Conservation (phyloP, 2,113 vertebrate species). For the Hippocampus abdominalis region DNA sequence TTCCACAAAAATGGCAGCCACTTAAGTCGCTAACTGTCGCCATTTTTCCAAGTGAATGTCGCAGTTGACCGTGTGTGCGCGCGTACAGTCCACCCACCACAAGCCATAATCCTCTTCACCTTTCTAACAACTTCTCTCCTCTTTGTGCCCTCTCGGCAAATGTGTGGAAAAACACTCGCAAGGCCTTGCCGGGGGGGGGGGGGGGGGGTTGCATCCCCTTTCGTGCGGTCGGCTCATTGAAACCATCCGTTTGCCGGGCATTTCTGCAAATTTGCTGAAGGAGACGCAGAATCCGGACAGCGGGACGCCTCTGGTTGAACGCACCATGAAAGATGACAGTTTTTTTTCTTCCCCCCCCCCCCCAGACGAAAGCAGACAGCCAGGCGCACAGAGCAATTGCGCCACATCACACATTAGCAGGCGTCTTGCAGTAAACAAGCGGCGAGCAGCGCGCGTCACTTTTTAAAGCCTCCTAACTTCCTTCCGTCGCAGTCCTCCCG, state of each 20-base stretch:
- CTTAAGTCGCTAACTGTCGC: too few species aligned
- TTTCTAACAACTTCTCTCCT: constrained; percentile 6
- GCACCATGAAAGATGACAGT: neutral
- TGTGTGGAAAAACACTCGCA: constrained; percentile 60
- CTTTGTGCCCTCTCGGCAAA: constrained; percentile 36
- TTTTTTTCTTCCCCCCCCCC: too few species aligned
- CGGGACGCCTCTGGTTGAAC: neutral
- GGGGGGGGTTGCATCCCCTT: neutral
- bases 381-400: constrained; percentile 7
- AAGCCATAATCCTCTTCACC: neutral
- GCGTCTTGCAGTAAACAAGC: constrained; percentile 45
- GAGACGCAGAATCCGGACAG: constrained; percentile 7
- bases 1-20: too few species aligned
- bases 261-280: constrained; percentile 31
- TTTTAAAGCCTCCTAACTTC: constrained; percentile 69
- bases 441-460: constrained; percentile 11
- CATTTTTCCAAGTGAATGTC: neutral
- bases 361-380: constrained; percentile 35
- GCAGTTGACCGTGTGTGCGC: neutral
- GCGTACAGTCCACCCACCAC: neutral
- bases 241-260: constrained; percentile 43
- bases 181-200: neutral
- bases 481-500: constrained; percentile 52
- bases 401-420: constrained; percentile 34
- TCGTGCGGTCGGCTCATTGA: constrained; percentile 44